Percentiles rank a stretch among this genome's conserved stretches.
Conservation (phyloP, 2,888 invertebrate genomes). For the Thyatira batis region DNA sequence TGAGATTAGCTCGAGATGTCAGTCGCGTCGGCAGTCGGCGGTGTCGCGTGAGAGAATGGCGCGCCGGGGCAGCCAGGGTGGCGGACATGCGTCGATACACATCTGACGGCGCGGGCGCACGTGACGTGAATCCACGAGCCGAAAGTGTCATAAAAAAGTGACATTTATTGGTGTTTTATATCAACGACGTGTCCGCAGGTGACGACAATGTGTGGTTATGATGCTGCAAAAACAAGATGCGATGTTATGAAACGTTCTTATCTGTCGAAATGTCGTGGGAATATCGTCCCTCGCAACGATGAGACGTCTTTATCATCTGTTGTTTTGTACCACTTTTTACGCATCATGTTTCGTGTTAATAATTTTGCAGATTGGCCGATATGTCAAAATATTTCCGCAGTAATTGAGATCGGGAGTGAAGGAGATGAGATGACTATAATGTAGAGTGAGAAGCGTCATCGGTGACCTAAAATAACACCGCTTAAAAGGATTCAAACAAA, state of each 20-base stretch:
- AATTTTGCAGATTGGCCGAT: constrained; percentile 18
- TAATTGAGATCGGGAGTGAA: constrained; percentile 31
- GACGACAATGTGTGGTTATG: constrained; percentile 68
- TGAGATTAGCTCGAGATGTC: constrained; percentile 58
- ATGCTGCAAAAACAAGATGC: constrained; percentile 71
- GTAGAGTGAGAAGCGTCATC: constrained; percentile 42
- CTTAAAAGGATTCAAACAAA: constrained; percentile 53
- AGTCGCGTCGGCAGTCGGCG: constrained; percentile 37
- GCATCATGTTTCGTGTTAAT: constrained; percentile 19
- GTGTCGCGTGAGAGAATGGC: constrained; percentile 68
- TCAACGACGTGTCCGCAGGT: constrained; percentile 74
- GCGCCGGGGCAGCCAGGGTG: constrained; percentile 60
- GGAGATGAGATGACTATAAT: constrained; percentile 29
- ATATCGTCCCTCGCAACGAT: constrained; percentile 37
- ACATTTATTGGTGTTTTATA: constrained; percentile 81
- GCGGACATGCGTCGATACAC: constrained; percentile 66
- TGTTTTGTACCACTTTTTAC: constrained; percentile 30
- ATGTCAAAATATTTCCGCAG: constrained; percentile 27
- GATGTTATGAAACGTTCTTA: constrained; percentile 52
- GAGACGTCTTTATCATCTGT: constrained; percentile 54
- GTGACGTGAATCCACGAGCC: constrained; percentile 71
- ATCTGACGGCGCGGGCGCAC: constrained; percentile 72
- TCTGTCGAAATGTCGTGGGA: constrained; percentile 68
- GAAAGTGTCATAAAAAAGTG: constrained; percentile 78
- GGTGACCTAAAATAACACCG: constrained; percentile 66